A percentile compares a stretch with the other conserved stretches of the same genome.
Evolutionary conservation across 1,140 invertebrate species (phyloP).

Genomic region (Pogonomyrmex californicus): DNA sequence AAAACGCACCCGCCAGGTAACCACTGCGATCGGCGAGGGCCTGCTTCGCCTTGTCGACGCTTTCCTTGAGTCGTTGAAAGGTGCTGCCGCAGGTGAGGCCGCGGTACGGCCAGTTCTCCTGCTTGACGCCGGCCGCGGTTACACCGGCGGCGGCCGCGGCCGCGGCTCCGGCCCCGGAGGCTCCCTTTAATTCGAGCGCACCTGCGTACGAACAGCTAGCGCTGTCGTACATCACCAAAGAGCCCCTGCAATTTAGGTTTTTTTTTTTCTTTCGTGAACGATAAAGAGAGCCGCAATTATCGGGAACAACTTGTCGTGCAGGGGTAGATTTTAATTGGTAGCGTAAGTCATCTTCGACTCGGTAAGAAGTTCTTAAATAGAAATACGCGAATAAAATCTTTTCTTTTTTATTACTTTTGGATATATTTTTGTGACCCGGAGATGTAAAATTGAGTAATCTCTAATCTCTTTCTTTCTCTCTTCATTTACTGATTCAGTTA

Average conservation of each 20-base stretch:
- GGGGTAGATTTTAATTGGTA: background rate
- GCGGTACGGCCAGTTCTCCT: constrained; percentile 87
- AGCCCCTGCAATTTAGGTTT: constrained; percentile 79
- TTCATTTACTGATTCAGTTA: background rate
- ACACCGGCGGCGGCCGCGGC: constrained; percentile 83
- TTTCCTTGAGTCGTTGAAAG: constrained; percentile 95
- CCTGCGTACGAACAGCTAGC: constrained; percentile 94
- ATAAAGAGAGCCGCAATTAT: background rate
- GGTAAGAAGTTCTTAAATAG: background rate
- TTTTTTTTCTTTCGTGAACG: constrained; percentile 5
- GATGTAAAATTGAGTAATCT: background rate
- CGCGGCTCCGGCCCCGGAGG: constrained; percentile 79
- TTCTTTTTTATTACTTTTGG: background rate
- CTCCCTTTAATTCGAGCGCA: constrained; percentile 94
- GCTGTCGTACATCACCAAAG: constrained; percentile 94
- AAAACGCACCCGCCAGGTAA: constrained; percentile 86
- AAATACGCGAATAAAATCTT: background rate
- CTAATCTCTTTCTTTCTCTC: background rate
- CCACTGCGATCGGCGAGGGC: constrained; percentile 89
- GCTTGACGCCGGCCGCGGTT: constrained; percentile 85
- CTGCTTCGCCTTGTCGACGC: constrained; percentile 95
- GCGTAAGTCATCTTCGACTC: background rate
- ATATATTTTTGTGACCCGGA: background rate
- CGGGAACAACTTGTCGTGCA: background rate
- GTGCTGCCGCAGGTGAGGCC: constrained; percentile 88